Evolutionary conservation across 1,140 invertebrate genomes (phyloP).

Genomic region (Drosophila tani): DNA sequence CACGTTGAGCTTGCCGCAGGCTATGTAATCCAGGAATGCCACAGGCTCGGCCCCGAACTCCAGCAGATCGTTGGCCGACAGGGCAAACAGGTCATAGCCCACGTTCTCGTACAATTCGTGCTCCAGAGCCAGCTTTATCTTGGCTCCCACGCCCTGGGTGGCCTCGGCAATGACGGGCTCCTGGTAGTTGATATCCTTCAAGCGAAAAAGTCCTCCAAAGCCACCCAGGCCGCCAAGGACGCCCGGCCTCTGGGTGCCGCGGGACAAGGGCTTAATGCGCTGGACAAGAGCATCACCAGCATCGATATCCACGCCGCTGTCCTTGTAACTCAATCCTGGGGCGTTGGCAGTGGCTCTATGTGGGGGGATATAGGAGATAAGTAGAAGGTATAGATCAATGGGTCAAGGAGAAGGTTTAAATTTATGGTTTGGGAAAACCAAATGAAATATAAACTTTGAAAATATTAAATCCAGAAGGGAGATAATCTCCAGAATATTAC

Average conservation of each 20-base stretch:
- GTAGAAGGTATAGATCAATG: neutral
- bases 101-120: slow-evolving; percentile 92
- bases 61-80: slow-evolving; percentile 98
- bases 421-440: neutral
- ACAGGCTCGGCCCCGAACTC: slow-evolving; percentile 97
- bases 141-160: slow-evolving; percentile 96
- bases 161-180: slow-evolving; percentile 96
- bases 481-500: neutral
- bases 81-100: slow-evolving; percentile 98
- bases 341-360: slow-evolving; percentile 77
- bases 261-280: slow-evolving; percentile 92
- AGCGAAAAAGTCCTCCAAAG: slow-evolving; percentile 97
- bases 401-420: neutral
- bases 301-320: slow-evolving; percentile 96
- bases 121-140: slow-evolving; percentile 95
- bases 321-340: slow-evolving; percentile 92
- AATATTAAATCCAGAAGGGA: neutral
- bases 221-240: slow-evolving; percentile 93
- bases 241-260: slow-evolving; percentile 89
- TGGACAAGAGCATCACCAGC: slow-evolving; percentile 95
- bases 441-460: neutral
- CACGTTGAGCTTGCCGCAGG: slow-evolving; percentile 94
- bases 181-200: slow-evolving; percentile 87
- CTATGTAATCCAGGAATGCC: slow-evolving; percentile 98
- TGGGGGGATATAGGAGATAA: neutral